Base-by-base conservation (phyloP, 2,797 vertebrate species). In the Miichthys miiuy region DNA sequence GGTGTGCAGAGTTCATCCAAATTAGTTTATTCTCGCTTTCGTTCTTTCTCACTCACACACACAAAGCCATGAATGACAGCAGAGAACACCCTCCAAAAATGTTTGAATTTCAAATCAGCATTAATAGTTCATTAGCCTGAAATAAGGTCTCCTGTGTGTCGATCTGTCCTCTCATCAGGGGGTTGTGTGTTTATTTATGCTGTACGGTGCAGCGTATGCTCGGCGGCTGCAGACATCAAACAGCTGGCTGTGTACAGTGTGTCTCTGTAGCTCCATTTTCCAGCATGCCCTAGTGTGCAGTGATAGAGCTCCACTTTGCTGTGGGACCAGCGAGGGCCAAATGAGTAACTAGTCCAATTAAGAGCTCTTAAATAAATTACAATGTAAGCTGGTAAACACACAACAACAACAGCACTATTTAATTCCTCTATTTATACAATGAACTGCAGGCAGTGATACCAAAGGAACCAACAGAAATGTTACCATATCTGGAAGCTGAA, bases 331-430 rank as follows among this genome's bases (percentile, higher is more conserved):
- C 14, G 25, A 86, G 85, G 90, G 88, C 93, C 91, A 92, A 93
- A 90, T 93, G 88, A 95, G 88, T 92, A 88, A 93, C 92, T 92
- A 86, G 87, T 91, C 92, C 92, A 94, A 94, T 94, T 94, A 94
- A 91, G 88, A 91, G 85, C 90, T 92, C 84, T 94, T 94, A 93
- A 93, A 94, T 91, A 93, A 91, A 92, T 93, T 90, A 92, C 88
- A 92, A 80, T 90, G 83, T 89, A 82, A 88, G 90, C 91, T 89
- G 78, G 89, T 90, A 89, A 91, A 92, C 88, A 88, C 84, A 87
- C 81, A 88, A 83, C 77, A 89, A 87, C 91, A 89, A 78, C 88
- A 71, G 79, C 75, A 74, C 78, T 23, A 56, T 90, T 89, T 89
- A 88, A 90, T 82, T 84, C 84, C 63, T 87, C 79, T 85, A 75